Evolutionary conservation across 2,888 invertebrate species (phyloP).

Genomic region (Amorpha juglandis): DNA sequence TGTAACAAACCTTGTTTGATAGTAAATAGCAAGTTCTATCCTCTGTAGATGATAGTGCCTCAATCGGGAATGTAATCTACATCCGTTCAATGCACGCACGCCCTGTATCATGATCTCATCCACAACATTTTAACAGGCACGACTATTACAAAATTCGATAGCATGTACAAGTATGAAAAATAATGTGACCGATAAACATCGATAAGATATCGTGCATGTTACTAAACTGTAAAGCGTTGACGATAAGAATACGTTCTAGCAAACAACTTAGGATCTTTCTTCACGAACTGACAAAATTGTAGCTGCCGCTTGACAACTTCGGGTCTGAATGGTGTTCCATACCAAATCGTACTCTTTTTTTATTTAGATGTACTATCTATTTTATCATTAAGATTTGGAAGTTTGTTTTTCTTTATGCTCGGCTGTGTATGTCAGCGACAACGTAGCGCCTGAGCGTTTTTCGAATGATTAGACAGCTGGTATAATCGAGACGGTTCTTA

Average conservation of each 20-base stretch:
- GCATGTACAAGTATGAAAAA: not conserved
- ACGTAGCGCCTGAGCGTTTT: too few species aligned
- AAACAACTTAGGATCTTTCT: not conserved
- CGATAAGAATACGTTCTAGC: not conserved
- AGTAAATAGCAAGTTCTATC: not conserved
- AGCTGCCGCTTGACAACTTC: too few species aligned
- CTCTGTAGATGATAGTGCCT: not conserved
- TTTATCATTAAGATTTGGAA: too few species aligned
- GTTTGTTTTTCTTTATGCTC: too few species aligned
- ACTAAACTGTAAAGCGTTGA: conserved; percentile 1
- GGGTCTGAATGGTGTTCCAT: too few species aligned
- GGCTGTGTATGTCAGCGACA: too few species aligned
- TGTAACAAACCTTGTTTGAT: not conserved
- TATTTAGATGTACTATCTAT: too few species aligned
- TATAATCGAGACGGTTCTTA: too few species aligned
- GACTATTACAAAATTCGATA: conserved; percentile 8
- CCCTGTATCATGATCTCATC: not conserved
- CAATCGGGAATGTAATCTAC: not conserved
- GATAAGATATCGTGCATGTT: conserved; percentile 18
- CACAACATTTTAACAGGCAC: not conserved
- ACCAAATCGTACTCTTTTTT: too few species aligned
- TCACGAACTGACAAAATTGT: not conserved
- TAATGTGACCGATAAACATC: conserved; percentile 22
- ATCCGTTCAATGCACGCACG: not conserved
- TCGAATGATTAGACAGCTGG: too few species aligned